phyloP scores from a whole-genome alignment of 2,797 vertebrate genomes.

The Etheostoma nigrum region DNA sequence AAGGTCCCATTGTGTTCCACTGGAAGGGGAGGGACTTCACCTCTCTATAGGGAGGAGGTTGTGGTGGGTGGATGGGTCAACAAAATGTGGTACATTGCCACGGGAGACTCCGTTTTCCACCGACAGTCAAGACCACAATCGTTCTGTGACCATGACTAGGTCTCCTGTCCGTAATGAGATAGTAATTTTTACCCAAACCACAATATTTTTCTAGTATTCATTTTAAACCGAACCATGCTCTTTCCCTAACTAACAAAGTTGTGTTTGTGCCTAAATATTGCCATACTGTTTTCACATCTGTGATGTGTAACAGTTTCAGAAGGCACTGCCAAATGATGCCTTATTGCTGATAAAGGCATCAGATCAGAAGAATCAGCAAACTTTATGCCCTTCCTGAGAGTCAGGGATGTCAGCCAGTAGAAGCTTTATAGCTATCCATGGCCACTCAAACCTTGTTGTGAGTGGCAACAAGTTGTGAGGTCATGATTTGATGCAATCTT shows the following conservation, averaged over 20 bases:
- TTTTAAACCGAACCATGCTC: constrained; percentile 13
- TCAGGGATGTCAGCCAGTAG: not conserved
- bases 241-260: constrained; percentile 16
- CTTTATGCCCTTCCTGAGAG: not conserved
- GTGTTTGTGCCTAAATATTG: constrained; percentile 8
- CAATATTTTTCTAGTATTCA: constrained; percentile 2
- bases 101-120: constrained; percentile 1
- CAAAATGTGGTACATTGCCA: constrained; percentile 1
- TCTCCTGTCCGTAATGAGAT: not conserved
- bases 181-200: constrained; percentile 8
- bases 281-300: constrained; percentile 6
- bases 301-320: not conserved
- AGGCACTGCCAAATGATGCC: not conserved
- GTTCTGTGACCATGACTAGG: not conserved
- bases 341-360: not conserved
- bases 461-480: no score
- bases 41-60: not conserved
- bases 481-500: constrained; percentile 20
- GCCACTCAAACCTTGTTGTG: not conserved
- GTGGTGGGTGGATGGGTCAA: not conserved
- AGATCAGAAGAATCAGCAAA: constrained; percentile 3
- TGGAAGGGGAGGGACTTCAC: no score
- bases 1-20: no score
- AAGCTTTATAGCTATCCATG: not conserved
- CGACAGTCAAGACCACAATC: not conserved